A percentile compares a stretch with the other conserved stretches of the same genome.
Conservation (phyloP, 2,113 vertebrate species). For the Condylura cristata region DNA sequence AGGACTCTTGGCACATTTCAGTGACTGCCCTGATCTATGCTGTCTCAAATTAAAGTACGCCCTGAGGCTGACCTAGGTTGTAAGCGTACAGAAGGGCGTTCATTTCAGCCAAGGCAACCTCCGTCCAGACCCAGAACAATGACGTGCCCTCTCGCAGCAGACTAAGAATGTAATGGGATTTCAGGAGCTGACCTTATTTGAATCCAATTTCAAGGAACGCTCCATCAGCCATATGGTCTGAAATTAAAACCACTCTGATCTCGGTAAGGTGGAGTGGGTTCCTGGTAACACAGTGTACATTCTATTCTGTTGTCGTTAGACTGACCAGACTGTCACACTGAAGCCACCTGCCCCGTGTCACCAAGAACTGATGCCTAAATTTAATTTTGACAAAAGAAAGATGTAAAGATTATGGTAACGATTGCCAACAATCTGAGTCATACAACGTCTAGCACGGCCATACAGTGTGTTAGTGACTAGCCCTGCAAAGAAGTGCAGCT, state of each 20-base stretch:
- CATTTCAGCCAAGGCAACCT: background rate
- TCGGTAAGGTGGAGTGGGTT: background rate
- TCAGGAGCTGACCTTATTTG: background rate
- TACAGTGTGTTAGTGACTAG: background rate
- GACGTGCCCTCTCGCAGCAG: background rate
- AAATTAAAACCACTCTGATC: background rate
- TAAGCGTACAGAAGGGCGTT: background rate
- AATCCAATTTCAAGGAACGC: background rate
- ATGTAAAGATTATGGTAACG: background rate
- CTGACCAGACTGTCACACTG: background rate
- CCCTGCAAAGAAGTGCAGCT: background rate
- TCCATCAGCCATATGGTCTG: background rate
- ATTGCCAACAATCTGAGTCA: background rate
- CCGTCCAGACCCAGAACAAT: background rate
- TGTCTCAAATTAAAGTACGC: background rate
- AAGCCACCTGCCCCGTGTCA: background rate
- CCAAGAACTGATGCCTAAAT: background rate
- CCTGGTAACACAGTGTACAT: background rate
- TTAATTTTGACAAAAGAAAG: background rate
- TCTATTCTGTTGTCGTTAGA: background rate
- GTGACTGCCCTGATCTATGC: accelerated
- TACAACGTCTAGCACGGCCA: background rate
- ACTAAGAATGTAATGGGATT: background rate
- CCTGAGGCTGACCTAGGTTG: background rate
- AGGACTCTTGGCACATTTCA: background rate